Evolutionary conservation across 2,113 vertebrate species (phyloP).

Genomic region (Thalassarche chlororhynchos): DNA sequence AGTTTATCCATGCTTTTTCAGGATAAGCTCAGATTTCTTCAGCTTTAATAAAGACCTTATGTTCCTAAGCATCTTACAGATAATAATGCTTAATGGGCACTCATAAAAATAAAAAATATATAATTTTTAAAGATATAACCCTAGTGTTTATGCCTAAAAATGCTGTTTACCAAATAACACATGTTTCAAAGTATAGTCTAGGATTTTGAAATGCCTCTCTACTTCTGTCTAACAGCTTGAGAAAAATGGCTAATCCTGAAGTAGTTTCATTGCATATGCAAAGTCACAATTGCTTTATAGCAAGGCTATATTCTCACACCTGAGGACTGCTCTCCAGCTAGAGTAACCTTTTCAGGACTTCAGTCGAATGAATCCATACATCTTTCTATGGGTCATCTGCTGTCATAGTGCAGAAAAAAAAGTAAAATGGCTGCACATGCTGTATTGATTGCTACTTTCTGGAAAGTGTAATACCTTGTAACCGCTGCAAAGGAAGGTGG

Average conservation of each 20-base stretch:
- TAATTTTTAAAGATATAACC: background rate
- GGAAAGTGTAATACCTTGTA: background rate
- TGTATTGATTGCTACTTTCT: background rate
- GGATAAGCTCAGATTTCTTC: constrained; percentile 65
- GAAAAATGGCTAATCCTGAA: background rate
- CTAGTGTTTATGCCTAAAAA: background rate
- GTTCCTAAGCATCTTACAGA: constrained; percentile 59
- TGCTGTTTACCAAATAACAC: background rate
- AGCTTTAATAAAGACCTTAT: constrained; percentile 61
- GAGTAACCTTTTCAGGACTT: background rate
- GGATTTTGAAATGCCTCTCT: background rate
- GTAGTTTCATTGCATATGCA: background rate
- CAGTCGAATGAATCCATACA: background rate
- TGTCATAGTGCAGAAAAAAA: background rate
- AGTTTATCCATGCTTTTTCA: constrained; percentile 54
- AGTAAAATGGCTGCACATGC: background rate
- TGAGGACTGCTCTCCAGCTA: background rate
- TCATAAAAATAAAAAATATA: background rate
- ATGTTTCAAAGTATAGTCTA: background rate
- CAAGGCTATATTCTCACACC: background rate
- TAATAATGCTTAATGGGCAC: constrained; percentile 53
- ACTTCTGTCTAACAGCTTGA: background rate
- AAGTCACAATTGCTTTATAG: background rate
- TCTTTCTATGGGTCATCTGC: background rate
- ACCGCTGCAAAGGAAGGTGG: background rate